Evolutionary conservation across 2,888 invertebrate genomes (phyloP).

Genomic region (Leptinotarsa rubiginosa): DNA sequence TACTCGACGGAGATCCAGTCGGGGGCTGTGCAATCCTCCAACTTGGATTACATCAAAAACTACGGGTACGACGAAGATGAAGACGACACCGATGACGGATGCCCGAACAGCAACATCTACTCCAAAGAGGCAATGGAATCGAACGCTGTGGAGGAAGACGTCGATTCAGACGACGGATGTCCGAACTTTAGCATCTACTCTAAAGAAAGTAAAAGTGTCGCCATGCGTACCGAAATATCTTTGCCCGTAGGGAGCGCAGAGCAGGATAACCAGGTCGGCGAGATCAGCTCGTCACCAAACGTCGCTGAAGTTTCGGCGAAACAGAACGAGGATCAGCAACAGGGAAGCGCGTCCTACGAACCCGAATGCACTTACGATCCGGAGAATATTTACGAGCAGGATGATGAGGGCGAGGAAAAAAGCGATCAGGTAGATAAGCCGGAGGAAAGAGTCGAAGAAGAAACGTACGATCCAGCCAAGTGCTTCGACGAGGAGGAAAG

Average conservation of each 20-base stretch:
- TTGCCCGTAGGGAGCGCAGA: constrained; percentile 32
- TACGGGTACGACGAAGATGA: constrained; percentile 41
- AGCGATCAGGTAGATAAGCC: background rate
- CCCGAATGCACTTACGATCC: constrained; percentile 26
- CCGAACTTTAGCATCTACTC: constrained; percentile 90
- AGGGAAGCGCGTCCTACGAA: constrained; percentile 37
- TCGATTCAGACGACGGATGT: constrained; percentile 76
- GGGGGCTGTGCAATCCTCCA: constrained; percentile 57
- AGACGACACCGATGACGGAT: constrained; percentile 67
- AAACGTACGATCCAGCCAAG: constrained; percentile 35
- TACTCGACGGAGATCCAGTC: constrained; percentile 54
- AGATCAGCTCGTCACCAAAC: constrained; percentile 41
- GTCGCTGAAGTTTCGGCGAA: constrained; percentile 7
- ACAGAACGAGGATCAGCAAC: constrained; percentile 46
- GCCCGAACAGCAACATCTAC: constrained; percentile 87
- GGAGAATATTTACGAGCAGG: constrained; percentile 33
- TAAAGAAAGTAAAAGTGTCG: constrained; percentile 81
- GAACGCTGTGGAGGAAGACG: constrained; percentile 67
- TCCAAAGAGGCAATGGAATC: constrained; percentile 75
- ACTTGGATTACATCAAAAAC: constrained; percentile 42
- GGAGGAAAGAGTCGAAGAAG: constrained; percentile 20
- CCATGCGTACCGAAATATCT: constrained; percentile 68
- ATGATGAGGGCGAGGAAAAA: constrained; percentile 1
- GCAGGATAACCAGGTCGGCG: constrained; percentile 45
- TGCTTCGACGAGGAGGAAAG: constrained; percentile 29